Conservation (phyloP, 2,113 vertebrate species). For the Melanocharis versteri region DNA sequence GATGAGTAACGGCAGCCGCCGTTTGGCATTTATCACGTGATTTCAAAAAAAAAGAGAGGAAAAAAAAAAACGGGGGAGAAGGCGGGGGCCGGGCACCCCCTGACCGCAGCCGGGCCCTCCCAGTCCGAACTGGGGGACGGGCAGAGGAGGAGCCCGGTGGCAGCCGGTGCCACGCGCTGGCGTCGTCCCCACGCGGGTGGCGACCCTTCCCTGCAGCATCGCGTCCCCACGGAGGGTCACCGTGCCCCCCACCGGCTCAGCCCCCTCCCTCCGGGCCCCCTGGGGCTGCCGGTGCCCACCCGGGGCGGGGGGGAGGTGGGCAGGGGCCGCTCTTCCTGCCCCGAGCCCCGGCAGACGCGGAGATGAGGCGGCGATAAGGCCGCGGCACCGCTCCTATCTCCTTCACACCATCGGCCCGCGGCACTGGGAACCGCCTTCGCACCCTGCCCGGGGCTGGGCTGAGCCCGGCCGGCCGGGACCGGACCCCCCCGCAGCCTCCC, state of each 20-base stretch:
- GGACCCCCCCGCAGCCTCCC: not conserved
- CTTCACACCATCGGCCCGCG: slow-evolving; percentile 36
- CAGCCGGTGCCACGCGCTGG: fast-evolving
- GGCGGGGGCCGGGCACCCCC: not conserved
- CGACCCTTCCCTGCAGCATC: not conserved
- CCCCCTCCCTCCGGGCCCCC: not conserved
- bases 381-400: not conserved
- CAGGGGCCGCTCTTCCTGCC: not conserved
- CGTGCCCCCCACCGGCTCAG: not conserved
- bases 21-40: slow-evolving; percentile 15
- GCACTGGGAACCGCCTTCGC: not conserved
- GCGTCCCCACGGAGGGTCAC: not conserved
- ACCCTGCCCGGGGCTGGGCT: not conserved
- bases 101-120: fast-evolving
- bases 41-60: not conserved
- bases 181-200: not conserved
- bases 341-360: not conserved
- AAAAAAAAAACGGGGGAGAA: not conserved
- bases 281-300: not conserved
- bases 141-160: fast-evolving
- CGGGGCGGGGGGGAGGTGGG: not conserved
- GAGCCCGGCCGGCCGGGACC: fast-evolving
- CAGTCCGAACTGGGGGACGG: not conserved
- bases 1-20: slow-evolving; percentile 14
- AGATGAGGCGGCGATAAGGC: not conserved